Evolutionary conservation across 2,797 vertebrate species (phyloP).

Genomic region (Sebastiscus albofasciatus): DNA sequence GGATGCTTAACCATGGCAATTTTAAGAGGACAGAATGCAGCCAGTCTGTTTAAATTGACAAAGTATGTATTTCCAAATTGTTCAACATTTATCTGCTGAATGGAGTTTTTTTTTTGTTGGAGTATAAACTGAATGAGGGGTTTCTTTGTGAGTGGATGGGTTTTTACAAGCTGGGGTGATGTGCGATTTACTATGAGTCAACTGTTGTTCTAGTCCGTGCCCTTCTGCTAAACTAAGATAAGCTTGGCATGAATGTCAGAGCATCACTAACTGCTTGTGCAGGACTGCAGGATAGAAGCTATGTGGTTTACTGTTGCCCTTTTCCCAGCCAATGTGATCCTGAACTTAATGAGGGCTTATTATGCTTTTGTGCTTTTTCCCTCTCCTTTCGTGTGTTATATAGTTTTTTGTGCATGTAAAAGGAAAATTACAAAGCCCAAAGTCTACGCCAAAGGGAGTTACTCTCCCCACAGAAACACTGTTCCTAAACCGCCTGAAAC

Average conservation of each 20-base stretch:
- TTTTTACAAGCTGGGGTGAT: slow-evolving; percentile 59
- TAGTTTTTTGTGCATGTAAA: too few species aligned
- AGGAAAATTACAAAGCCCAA: too few species aligned
- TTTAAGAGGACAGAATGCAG: slow-evolving; percentile 60
- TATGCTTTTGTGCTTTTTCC: too few species aligned
- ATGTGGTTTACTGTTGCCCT: slow-evolving; percentile 14
- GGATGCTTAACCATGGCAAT: slow-evolving; percentile 62
- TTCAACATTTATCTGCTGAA: slow-evolving; percentile 70
- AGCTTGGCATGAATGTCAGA: slow-evolving; percentile 55
- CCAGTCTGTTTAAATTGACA: slow-evolving; percentile 61
- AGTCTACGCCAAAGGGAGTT: too few species aligned
- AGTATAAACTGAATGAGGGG: slow-evolving; percentile 40
- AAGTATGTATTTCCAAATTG: slow-evolving; percentile 80
- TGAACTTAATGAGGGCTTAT: background rate
- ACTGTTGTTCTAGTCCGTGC: slow-evolving; percentile 76
- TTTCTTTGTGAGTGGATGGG: slow-evolving; percentile 48
- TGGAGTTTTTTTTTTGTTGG: slow-evolving; percentile 56
- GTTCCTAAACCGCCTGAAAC: too few species aligned
- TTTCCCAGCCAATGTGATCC: slow-evolving; percentile 14
- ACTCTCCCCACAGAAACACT: too few species aligned
- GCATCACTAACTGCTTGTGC: slow-evolving; percentile 29
- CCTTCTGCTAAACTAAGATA: slow-evolving; percentile 72
- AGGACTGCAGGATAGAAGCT: slow-evolving; percentile 38
- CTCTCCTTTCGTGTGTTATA: too few species aligned
- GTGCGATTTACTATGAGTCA: slow-evolving; percentile 74